Evolutionary conservation across 1,140 invertebrate species (phyloP), one percentile per base, ranked within the genome.

Genomic region (Sminthurides bifidus): DNA sequence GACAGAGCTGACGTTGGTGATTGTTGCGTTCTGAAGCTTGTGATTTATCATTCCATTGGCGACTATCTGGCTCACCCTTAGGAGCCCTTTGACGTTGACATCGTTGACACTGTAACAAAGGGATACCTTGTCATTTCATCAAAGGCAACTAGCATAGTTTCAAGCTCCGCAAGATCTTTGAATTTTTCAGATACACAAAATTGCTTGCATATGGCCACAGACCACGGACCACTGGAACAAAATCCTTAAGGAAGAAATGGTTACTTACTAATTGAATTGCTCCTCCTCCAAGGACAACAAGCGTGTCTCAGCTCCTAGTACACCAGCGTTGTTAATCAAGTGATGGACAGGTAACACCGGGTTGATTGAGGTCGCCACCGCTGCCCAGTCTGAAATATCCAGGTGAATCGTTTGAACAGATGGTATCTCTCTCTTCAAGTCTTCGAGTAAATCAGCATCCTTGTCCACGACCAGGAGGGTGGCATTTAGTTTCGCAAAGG

Each of bases 301-400:
- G 33, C n/a, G 10, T 35, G 33, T 35, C n/a, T 35, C n/a, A 35
- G 10, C 10, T 35, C n/a, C 10, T 35, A 10, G 33, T 35, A 35
- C 10, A 10, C n/a, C 46, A 10, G 31, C 46, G 35, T 49, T 49
- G 29, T 49, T 49, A 3, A 49, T 33, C 3, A 49, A 14, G 24
- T 49, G 46, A 33, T 49, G 46, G 24, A 49, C 35, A 6, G 46
- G 46, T 12, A 49, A 31, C 14, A 49, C 46, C n/a, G 27, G 21
- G 12, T 49, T 31, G 10, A 49, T 31, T 10, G 46, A 27, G 12
- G 6, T 8, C 21, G 4, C 35, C 3, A 12, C 21, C 21, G 4
- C 15, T 4, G 12, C 27, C 46, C 46, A 49, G 17, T 49, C 17
- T 5, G 4, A 6, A 6, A 49, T 17, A 35, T 49, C 46, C 6